These are phyloP conservation scores for Timema cristinae DNA, from an alignment of 2,888 invertebrate species.

Conservation along the genomic window DNA sequence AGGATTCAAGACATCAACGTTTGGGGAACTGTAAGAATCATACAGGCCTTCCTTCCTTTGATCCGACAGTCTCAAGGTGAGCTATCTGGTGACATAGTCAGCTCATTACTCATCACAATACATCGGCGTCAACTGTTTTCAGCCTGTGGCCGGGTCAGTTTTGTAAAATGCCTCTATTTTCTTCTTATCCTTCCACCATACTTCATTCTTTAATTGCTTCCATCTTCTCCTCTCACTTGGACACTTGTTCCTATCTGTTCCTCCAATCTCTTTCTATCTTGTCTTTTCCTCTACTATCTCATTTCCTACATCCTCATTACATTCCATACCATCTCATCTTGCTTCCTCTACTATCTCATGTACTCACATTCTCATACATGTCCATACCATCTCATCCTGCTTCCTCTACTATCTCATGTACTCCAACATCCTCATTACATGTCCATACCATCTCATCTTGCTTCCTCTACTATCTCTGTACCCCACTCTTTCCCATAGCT, in stretches of 20 bases:
- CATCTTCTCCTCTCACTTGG: neutral
- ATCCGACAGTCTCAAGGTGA: conserved; percentile 20
- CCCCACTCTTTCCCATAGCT: no score
- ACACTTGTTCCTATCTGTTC: neutral
- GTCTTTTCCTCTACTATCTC: no score
- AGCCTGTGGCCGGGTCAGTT: neutral
- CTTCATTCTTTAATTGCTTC: conserved; percentile 12
- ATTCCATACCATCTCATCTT: no score
- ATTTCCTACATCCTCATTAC: no score
- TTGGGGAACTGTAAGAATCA: conserved; percentile 46
- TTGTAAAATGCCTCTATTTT: neutral
- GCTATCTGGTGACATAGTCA: neutral
- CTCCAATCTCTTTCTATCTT: neutral
- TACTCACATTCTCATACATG: no score
- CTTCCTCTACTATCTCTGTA: no score
- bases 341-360: no score
- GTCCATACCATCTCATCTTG: no score
- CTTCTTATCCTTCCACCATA: conserved; percentile 14
- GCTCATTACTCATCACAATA: neutral
- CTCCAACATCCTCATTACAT: no score
- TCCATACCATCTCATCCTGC: no score
- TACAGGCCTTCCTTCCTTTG: conserved; percentile 43
- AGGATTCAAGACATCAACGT: conserved; percentile 46
- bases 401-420: no score
- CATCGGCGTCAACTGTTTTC: neutral